These are phyloP conservation scores for Drosophila lacteicornis DNA, from an alignment of 1,140 invertebrate genomes.

Conservation along the genomic window DNA sequence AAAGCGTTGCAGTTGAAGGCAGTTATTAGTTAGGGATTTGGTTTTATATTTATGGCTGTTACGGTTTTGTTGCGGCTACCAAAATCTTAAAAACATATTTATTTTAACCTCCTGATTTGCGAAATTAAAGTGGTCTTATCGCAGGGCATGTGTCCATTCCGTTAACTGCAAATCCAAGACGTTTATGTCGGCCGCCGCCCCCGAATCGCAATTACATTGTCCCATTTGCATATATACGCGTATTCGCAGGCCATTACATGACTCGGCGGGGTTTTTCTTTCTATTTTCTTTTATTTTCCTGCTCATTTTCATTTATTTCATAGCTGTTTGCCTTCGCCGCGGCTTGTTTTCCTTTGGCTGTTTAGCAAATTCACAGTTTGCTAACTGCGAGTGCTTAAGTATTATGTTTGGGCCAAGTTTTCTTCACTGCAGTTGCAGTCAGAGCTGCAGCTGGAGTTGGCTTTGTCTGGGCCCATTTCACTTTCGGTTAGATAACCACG, in stretches of 20 bases:
- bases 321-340: slow-evolving; percentile 44
- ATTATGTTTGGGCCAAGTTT: slow-evolving; percentile 64
- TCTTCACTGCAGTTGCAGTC: slow-evolving; percentile 55
- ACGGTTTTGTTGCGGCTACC: not conserved
- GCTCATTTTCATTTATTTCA: slow-evolving; percentile 50
- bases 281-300: slow-evolving; percentile 37
- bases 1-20: too few relatives aligned
- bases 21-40: slow-evolving; percentile 1
- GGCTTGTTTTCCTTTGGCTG: slow-evolving; percentile 46
- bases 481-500: slow-evolving; percentile 75
- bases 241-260: slow-evolving; percentile 63
- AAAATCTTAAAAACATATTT: not conserved
- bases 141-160: slow-evolving; percentile 14
- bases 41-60: not conserved
- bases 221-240: slow-evolving; percentile 37
- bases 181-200: slow-evolving; percentile 10
- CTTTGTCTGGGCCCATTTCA: slow-evolving; percentile 62
- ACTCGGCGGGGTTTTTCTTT: slow-evolving; percentile 22
- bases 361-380: slow-evolving; percentile 80
- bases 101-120: not conserved
- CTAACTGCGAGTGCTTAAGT: slow-evolving; percentile 67
- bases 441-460: slow-evolving; percentile 35
- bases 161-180: slow-evolving; percentile 1
- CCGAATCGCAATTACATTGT: slow-evolving; percentile 40
- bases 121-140: not conserved